Evolutionary conservation across 2,113 vertebrate genomes (phyloP).

Genomic region (Micronycteris hirsuta): DNA sequence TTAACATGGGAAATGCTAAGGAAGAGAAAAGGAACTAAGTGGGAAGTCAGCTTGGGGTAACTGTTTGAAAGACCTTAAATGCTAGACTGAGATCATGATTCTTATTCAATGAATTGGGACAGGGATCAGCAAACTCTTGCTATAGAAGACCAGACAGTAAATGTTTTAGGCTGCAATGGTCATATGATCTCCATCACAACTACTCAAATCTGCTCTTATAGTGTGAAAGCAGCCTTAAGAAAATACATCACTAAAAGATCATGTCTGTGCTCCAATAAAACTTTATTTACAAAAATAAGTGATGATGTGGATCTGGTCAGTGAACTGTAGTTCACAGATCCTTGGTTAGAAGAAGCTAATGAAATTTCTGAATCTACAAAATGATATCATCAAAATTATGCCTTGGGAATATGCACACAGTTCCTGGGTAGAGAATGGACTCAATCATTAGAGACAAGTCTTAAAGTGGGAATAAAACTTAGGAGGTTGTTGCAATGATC

Average conservation of each 20-base stretch:
- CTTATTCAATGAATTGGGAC: background rate
- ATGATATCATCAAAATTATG: background rate
- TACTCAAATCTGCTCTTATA: background rate
- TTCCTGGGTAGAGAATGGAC: background rate
- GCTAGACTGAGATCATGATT: background rate
- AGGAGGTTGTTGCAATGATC: background rate
- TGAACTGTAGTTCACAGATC: background rate
- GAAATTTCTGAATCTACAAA: background rate
- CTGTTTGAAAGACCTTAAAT: conserved; percentile 12
- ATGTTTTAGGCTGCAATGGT: background rate
- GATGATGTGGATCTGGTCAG: background rate
- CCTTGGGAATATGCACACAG: background rate
- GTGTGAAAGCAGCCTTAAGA: background rate
- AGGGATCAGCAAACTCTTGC: background rate
- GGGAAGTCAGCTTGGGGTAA: background rate
- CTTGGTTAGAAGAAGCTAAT: background rate
- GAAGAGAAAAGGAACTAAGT: background rate
- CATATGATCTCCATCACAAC: background rate
- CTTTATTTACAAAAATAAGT: background rate
- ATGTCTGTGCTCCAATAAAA: background rate
- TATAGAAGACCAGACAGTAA: background rate
- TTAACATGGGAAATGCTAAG: background rate
- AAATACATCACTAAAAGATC: background rate
- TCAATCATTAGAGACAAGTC: background rate
- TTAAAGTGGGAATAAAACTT: background rate